Evolutionary conservation across 2,888 invertebrate genomes (phyloP).

Genomic region (Ochropleura plecta): DNA sequence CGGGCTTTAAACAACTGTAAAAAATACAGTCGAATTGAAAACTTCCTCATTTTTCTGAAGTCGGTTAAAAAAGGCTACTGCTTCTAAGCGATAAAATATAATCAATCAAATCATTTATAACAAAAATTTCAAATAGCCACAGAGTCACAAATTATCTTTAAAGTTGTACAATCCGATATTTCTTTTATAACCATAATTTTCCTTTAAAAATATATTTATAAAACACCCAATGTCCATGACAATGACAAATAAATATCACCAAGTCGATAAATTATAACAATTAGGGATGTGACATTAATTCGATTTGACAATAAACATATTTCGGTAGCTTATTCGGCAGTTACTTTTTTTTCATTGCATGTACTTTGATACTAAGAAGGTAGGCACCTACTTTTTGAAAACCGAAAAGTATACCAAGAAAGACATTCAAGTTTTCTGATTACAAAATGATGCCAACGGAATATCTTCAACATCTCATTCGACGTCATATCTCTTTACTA

Average conservation of each 20-base stretch:
- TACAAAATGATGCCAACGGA: not conserved
- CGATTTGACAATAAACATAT: conserved; percentile 29
- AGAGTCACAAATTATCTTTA: not conserved
- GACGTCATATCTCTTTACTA: not conserved
- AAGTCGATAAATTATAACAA: conserved; percentile 49
- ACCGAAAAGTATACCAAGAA: not conserved
- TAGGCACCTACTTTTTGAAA: conserved; percentile 13
- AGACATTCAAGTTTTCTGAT: not conserved
- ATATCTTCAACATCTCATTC: not conserved
- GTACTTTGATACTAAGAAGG: not conserved
- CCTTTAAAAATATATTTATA: conserved; percentile 12
- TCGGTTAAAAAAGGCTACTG: no score
- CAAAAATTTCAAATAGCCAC: no score
- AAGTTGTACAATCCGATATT: conserved; percentile 16
- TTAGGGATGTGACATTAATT: conserved; percentile 47
- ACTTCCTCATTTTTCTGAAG: no score
- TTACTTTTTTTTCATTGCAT: conserved; percentile 3
- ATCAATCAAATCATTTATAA: no score
- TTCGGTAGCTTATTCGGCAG: conserved; percentile 45
- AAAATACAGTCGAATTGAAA: no score
- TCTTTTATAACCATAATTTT: conserved; percentile 23
- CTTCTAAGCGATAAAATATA: no score
- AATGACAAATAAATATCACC: conserved; percentile 50
- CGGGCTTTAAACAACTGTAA: no score
- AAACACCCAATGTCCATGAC: conserved; percentile 26